Conservation (phyloP, 2,888 invertebrate genomes). For the Tethea ocularis region DNA sequence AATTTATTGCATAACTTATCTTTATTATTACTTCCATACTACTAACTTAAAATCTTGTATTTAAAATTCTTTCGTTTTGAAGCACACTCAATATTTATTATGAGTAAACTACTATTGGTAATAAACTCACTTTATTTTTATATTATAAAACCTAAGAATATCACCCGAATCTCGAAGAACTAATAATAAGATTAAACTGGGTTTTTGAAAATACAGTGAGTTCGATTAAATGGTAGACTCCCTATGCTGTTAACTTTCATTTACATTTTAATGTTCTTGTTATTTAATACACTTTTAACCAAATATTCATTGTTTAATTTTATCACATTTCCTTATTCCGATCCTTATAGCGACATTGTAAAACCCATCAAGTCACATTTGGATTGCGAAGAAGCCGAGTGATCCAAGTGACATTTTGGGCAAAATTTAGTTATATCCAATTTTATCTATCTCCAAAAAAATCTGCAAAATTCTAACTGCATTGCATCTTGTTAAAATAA, state of each 20-base stretch:
- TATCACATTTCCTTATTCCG: not conserved
- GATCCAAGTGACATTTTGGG: too few relatives aligned
- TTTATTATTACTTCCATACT: not conserved
- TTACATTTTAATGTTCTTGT: slow-evolving; percentile 8
- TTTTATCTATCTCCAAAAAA: too few relatives aligned
- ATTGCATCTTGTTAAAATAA: too few relatives aligned
- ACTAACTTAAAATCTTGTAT: not conserved
- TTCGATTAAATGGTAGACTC: not conserved
- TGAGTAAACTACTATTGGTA: not conserved
- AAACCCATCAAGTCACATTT: too few relatives aligned
- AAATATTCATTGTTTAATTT: slow-evolving; percentile 15
- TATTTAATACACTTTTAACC: slow-evolving; percentile 18
- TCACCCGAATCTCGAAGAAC: not conserved
- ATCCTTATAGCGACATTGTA: not conserved
- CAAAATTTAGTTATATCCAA: too few relatives aligned
- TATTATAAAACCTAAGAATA: not conserved
- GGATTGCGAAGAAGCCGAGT: too few relatives aligned
- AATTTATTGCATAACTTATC: slow-evolving; percentile 8
- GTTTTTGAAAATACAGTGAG: not conserved
- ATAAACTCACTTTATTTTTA: not conserved
- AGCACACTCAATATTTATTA: not conserved
- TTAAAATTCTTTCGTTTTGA: not conserved
- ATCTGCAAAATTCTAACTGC: too few relatives aligned
- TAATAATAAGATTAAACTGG: not conserved
- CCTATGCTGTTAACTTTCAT: slow-evolving; percentile 3